phyloP scores from a whole-genome alignment of 1,140 invertebrate species.

The Ridgeia piscesae region DNA sequence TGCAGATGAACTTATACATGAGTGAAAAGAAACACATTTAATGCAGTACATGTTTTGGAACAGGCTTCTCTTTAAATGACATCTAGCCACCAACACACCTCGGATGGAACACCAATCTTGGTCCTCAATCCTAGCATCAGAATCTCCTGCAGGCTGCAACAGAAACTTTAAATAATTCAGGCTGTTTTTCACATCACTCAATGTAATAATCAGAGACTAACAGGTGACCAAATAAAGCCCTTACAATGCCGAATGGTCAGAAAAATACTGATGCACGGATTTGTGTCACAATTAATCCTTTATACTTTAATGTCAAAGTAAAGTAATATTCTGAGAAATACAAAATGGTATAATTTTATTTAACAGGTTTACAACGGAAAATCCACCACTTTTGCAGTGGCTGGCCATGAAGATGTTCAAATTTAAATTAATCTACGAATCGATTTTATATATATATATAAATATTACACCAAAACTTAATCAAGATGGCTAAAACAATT shows the following conservation, averaged over 20 bases:
- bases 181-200: too few relatives aligned
- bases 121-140: slow-evolving; percentile 38
- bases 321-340: too few relatives aligned
- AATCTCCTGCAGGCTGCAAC: slow-evolving; percentile 41
- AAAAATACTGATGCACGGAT: neutral
- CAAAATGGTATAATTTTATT: too few relatives aligned
- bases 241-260: neutral
- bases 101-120: slow-evolving; percentile 34
- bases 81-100: slow-evolving; percentile 39
- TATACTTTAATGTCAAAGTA: too few relatives aligned
- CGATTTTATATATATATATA: neutral
- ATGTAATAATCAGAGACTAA: too few relatives aligned
- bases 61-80: neutral
- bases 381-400: too few relatives aligned
- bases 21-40: neutral
- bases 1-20: neutral
- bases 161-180: neutral
- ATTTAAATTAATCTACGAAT: neutral
- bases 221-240: too few relatives aligned
- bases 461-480: neutral
- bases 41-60: neutral
- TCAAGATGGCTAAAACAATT: neutral
- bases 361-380: too few relatives aligned
- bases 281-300: too few relatives aligned
- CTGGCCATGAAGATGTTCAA: neutral